Evolutionary conservation across 2,888 invertebrate species (phyloP).

Genomic region (Neria commutata): DNA sequence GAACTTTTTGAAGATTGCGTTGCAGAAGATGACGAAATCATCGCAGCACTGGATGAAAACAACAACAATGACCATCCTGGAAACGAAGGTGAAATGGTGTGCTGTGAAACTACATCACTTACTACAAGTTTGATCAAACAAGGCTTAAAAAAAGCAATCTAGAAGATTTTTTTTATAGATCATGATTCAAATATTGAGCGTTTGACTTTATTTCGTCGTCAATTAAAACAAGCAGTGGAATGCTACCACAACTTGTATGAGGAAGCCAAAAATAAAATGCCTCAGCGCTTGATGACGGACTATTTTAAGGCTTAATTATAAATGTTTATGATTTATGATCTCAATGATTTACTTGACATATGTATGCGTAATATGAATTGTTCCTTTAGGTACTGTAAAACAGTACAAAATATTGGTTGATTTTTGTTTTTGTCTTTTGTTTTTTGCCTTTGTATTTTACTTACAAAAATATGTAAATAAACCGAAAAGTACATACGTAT

Average conservation of each 20-base stretch:
- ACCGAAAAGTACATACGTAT: too few species aligned
- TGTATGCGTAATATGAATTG: too few species aligned
- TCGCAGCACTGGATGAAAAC: background rate
- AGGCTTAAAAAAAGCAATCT: background rate
- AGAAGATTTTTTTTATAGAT: background rate
- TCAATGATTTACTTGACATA: too few species aligned
- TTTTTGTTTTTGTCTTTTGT: too few species aligned
- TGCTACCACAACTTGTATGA: background rate
- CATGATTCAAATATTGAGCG: background rate
- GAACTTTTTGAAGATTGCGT: constrained; percentile 7
- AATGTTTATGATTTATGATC: too few species aligned
- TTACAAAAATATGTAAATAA: too few species aligned
- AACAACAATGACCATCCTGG: background rate
- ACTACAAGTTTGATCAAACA: background rate
- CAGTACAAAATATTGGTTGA: too few species aligned
- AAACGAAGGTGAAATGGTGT: background rate
- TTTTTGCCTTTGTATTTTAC: too few species aligned
- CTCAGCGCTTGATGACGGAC: background rate
- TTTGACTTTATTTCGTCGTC: background rate
- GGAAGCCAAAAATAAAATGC: background rate
- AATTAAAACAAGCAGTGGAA: background rate
- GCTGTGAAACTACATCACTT: background rate
- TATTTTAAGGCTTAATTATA: background rate
- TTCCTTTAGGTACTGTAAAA: too few species aligned
- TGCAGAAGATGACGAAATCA: constrained; percentile 7